Conservation (phyloP, 1,140 invertebrate genomes). For the Lepidurus arcticus region DNA sequence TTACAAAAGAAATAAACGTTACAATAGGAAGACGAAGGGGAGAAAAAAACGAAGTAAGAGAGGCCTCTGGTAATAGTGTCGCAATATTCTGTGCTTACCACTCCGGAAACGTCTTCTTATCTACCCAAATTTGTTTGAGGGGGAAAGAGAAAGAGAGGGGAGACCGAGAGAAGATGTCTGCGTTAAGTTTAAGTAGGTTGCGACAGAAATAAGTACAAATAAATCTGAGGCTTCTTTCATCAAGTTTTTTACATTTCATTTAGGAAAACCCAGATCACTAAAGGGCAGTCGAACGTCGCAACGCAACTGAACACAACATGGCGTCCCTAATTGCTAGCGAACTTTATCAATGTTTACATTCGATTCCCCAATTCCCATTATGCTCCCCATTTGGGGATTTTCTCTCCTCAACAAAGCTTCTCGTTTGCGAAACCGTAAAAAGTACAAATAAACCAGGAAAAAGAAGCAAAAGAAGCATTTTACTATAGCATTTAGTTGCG, state of each 20-base stretch:
- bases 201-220: too few species aligned
- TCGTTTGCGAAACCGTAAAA: too few species aligned
- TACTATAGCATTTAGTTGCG: too few species aligned
- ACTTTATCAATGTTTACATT: background rate
- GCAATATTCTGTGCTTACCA: background rate
- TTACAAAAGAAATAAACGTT: background rate
- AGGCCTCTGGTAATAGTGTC: slow-evolving; percentile 1
- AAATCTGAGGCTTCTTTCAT: background rate
- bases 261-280: background rate
- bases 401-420: too few species aligned
- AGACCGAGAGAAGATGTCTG: too few species aligned
- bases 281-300: background rate
- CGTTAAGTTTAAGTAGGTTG: too few species aligned
- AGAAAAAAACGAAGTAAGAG: background rate
- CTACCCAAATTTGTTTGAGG: background rate
- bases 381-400: too few species aligned
- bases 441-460: too few species aligned
- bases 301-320: too few species aligned
- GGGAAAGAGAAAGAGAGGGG: background rate
- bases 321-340: background rate
- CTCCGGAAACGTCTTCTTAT: background rate
- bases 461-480: too few species aligned
- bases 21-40: background rate
- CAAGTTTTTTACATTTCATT: background rate
- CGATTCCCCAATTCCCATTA: too few species aligned